Evolutionary conservation across 2,888 invertebrate species (phyloP), one percentile per base, ranked within the genome.

Genomic region (Seira musarum): DNA sequence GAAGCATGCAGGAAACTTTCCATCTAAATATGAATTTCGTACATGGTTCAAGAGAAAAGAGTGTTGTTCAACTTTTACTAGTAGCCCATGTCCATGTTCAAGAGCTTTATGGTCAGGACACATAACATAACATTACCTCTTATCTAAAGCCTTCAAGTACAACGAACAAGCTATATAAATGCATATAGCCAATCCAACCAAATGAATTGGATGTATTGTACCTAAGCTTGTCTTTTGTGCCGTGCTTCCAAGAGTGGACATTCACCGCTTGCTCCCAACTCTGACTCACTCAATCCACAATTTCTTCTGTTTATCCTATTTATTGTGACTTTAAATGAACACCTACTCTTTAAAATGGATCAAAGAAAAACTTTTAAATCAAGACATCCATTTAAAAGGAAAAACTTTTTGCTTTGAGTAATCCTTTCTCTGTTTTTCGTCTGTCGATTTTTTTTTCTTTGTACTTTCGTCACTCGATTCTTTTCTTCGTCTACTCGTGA

Each of bases 281-380:
- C 8, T 30, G 30, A 30, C 30, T 30, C 30, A 30, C 30, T 30
- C 49, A 49, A 3, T 49, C 15, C 17, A n/a, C 49, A 13, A 49
- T 49, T 49, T 49, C 49, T n/a, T n/a, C 8, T n/a, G 15, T 49
- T 49, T 49, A 49, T 13, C 15, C 17, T 2, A 3, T 49, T 49
- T n/a, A 49, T 49, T 2, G 3, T 49, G 49, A 49, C 49, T 49
- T 49, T 15, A 49, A 49, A 49, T n/a, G 13, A 49, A 49, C 49
- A 49, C 49, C 49, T 49, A 49, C 15, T 49, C 17, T 49, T 49
- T 49, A 8, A 15, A 49, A 49, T 13, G 49, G 49, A 49, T n/a
- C 3, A 49, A n/a, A 49, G 49, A 49, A 49, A 49, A 49, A 49
- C 15, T 49, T 49, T 49, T 49, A n/a, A 49, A 49, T 49, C 49